Conservation (phyloP, 2,888 invertebrate genomes). For the Brachylomia viminalis region DNA sequence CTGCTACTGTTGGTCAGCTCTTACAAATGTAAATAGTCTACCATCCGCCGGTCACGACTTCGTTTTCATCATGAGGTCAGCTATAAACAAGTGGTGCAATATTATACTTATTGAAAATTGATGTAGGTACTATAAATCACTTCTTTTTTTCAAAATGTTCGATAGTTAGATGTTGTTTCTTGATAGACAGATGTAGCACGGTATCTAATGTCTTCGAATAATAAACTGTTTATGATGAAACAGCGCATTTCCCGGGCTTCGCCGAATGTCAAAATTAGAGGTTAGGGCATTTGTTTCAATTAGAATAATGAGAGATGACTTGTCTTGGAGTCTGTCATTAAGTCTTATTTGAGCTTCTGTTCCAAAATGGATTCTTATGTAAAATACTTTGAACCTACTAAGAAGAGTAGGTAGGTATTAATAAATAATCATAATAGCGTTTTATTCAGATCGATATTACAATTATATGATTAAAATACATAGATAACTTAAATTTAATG, state of each 20-base stretch:
- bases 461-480: no score
- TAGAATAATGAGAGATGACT: background rate
- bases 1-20: conserved; percentile 17
- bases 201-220: background rate
- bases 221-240: background rate
- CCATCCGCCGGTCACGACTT: conserved; percentile 45
- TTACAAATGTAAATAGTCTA: conserved; percentile 54
- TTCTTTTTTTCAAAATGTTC: background rate
- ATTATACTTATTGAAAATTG: conserved; percentile 26
- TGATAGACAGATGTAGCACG: no score
- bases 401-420: background rate
- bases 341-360: background rate
- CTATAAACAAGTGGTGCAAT: conserved; percentile 32
- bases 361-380: background rate
- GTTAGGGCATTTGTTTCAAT: background rate
- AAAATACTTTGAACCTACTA: background rate
- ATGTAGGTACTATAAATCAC: conserved; percentile 15
- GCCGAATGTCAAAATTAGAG: background rate
- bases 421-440: no score
- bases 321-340: background rate
- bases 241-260: background rate
- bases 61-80: conserved; percentile 37
- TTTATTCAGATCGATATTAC: no score
- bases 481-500: no score
- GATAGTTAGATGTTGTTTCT: no score